phyloP scores from a whole-genome alignment of 1,140 invertebrate species.

The Apis dorsata region DNA sequence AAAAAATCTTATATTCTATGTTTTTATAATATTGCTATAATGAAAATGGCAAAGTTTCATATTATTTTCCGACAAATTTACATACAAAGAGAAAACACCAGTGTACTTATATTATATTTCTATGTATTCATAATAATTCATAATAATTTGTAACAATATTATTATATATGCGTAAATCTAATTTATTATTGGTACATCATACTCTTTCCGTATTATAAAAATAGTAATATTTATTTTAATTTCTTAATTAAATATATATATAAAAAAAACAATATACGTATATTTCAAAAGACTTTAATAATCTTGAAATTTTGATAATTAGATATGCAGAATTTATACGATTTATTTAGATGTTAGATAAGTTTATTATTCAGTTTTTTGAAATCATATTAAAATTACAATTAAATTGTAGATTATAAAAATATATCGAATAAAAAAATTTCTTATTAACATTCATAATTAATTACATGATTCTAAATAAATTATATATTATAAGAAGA shows the following conservation, averaged over 20 bases:
- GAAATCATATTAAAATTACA: background rate
- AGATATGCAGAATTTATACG: background rate
- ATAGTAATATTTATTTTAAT: background rate
- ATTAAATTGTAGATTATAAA: background rate
- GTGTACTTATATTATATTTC: conserved; percentile 4
- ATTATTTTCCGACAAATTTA: conserved; percentile 45
- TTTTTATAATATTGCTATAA: conserved; percentile 35
- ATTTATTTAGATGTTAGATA: conserved; percentile 2
- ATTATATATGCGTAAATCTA: conserved; percentile 11
- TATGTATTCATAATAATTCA: conserved; percentile 12
- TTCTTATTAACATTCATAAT: background rate
- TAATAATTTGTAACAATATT: conserved; percentile 16
- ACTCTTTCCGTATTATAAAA: background rate
- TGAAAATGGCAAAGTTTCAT: background rate
- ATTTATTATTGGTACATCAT: conserved; percentile 27
- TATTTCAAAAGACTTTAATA: background rate
- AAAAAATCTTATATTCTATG: conserved; percentile 31
- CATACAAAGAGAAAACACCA: conserved; percentile 12
- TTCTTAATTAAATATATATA: background rate
- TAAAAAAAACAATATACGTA: background rate
- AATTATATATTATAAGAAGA: background rate
- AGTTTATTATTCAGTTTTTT: background rate
- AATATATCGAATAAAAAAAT: background rate
- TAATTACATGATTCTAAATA: background rate
- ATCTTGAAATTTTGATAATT: background rate